A percentile compares a stretch with the other conserved stretches of the same genome.
These are phyloP conservation scores for Phaonia tiefii DNA, from an alignment of 2,888 invertebrate species.

Conservation along the genomic window DNA sequence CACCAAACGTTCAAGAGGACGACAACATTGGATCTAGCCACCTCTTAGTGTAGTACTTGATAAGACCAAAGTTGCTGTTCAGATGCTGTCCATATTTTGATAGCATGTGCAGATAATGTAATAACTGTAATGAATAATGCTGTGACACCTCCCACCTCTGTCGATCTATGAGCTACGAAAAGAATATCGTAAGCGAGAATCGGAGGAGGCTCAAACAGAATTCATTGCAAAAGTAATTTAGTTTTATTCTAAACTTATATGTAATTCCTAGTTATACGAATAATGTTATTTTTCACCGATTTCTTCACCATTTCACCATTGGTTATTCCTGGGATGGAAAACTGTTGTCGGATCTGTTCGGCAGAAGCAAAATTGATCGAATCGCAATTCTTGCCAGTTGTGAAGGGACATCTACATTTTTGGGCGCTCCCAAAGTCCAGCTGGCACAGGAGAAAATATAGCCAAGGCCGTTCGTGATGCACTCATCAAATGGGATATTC, in stretches of 20 bases:
- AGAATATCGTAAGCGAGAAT: too few species aligned
- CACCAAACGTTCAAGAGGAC: constrained; percentile 14
- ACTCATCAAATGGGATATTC: constrained; percentile 32
- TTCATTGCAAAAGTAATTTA: too few species aligned
- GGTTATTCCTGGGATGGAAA: background rate
- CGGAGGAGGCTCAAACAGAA: too few species aligned
- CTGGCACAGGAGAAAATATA: constrained; percentile 32
- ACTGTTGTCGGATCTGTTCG: background rate
- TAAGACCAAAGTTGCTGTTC: constrained; percentile 21
- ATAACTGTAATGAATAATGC: constrained; percentile 10
- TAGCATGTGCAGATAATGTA: too few species aligned
- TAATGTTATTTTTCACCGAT: too few species aligned
- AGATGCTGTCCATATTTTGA: too few species aligned
- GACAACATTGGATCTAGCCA: constrained; percentile 13
- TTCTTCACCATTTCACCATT: background rate
- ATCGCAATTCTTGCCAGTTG: too few species aligned
- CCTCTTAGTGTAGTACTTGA: constrained; percentile 10
- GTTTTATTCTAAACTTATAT: background rate
- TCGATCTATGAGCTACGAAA: too few species aligned
- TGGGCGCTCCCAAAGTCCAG: constrained; percentile 11
- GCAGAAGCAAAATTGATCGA: too few species aligned
- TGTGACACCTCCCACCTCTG: constrained; percentile 1
- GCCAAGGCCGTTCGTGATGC: constrained; percentile 20
- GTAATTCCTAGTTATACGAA: background rate
- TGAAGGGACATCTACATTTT: too few species aligned